Evolutionary conservation across 2,888 invertebrate species (phyloP), one percentile per base, ranked within the genome.

Genomic region (Drymonia ruficornis): DNA sequence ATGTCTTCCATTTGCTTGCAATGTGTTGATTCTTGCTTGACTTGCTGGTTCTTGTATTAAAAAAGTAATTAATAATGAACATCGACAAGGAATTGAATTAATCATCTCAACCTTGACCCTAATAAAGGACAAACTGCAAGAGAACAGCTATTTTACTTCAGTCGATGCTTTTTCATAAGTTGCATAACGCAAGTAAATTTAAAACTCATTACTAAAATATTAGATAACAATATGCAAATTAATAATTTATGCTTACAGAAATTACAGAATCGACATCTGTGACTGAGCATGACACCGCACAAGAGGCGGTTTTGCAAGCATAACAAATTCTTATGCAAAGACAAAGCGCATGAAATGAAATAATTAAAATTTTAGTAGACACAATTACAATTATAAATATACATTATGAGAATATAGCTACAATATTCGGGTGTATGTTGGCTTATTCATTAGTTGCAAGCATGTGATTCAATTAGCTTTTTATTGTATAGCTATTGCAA

Each of bases 401-500:
- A 15, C 47, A 57, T 46, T 52, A 59, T 53, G 50, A 55, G 55
- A 59, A 57, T 58, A 48, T 52, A 60, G 53, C 57, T 56, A 18
- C 0, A 55, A 46, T 55, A 49, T 55, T 61, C 19, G 50, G 40
- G 38, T 52, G 23, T 51, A 16, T 12, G 38, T 59, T 59, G 19
- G 44, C 43, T 29, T 59, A 67, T 59, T 51, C 53, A 53, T 50
- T 58, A 51, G 57, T 59, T 47, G 56, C 45, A 52, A 70, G 71
- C 74, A 74, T 76, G 74, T 72, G 75, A 73, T 79, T 80, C 55
- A 79, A 76, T 82, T 78, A 79, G 70, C 70, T 80, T 79, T 78
- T 82, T 81, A 77, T 80, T 78, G 76, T 77, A 59, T 73, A 72
- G 76, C 67, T 73, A 72, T 76, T 70, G 76, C 77, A 83, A 83